Percentiles rank a stretch among this genome's conserved stretches.
phyloP scores from a whole-genome alignment of 2,113 vertebrate species.

The Pygoscelis antarcticus region DNA sequence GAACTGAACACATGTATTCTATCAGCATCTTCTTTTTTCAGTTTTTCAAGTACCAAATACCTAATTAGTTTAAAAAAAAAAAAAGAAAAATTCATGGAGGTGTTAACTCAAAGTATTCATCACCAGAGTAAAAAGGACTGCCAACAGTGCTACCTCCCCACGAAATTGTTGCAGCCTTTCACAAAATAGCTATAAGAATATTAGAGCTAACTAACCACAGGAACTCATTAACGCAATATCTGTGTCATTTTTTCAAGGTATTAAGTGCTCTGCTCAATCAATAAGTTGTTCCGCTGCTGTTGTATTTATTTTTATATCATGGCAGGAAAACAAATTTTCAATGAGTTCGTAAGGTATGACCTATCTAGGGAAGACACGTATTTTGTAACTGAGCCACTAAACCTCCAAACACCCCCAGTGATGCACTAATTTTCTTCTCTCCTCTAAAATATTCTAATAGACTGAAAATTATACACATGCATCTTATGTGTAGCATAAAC shows the following conservation, averaged over 20 bases:
- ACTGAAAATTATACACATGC: neutral
- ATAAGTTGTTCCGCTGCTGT: neutral
- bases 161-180: neutral
- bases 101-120: neutral
- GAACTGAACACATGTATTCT: constrained; percentile 98
- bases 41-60: constrained; percentile 94
- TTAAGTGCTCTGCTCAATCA: neutral
- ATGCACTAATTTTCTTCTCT: neutral
- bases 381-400: neutral
- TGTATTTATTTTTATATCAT: neutral
- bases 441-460: neutral
- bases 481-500: neutral
- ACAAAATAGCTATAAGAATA: neutral
- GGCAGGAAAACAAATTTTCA: neutral
- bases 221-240: neutral
- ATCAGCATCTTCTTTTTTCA: constrained; percentile 91
- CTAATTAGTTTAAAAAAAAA: constrained; percentile 60
- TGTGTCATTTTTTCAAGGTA: neutral
- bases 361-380: neutral
- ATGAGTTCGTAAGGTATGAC: neutral
- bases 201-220: neutral
- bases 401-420: neutral
- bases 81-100: neutral
- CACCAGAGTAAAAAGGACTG: neutral
- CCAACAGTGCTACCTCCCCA: neutral